Percentiles rank a stretch among this genome's conserved stretches.
Evolutionary conservation across 1,140 invertebrate species (phyloP).

Genomic region (Anastatus disparis): DNA sequence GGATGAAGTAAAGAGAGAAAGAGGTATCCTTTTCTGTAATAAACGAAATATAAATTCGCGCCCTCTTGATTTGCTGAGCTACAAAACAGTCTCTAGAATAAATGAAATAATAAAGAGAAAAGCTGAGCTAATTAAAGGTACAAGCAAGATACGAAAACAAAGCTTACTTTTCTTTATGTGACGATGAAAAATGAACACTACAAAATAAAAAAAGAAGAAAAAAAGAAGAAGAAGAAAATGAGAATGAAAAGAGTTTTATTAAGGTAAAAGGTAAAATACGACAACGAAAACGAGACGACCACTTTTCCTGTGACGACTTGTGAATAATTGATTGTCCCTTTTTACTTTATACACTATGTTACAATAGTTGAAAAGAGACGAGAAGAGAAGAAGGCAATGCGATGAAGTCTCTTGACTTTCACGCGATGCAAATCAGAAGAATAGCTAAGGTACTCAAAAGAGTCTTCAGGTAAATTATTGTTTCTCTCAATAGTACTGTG

Average conservation of each 20-base stretch:
- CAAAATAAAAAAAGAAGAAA: too few relatives aligned
- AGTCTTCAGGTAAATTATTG: constrained; percentile 7
- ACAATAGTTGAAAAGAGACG: too few relatives aligned
- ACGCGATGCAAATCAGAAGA: background rate
- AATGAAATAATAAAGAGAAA: constrained; percentile 11
- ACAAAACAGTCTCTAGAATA: background rate
- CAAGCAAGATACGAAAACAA: constrained; percentile 33
- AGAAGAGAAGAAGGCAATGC: background rate
- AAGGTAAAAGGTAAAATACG: background rate
- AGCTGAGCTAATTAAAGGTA: constrained; percentile 40
- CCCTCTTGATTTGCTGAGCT: constrained; percentile 1
- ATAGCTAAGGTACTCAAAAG: background rate
- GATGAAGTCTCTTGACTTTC: background rate
- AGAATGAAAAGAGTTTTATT: background rate
- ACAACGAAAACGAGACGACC: background rate
- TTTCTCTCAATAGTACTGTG: background rate
- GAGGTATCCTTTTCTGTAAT: constrained; percentile 11
- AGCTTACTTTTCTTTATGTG: too few relatives aligned
- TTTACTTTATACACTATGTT: too few relatives aligned
- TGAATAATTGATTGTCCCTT: constrained; percentile 6
- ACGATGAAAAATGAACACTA: too few relatives aligned
- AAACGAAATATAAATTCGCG: constrained; percentile 33
- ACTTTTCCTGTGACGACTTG: background rate
- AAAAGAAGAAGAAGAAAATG: constrained; percentile 31
- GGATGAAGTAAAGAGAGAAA: background rate